Conservation (phyloP, 2,888 invertebrate species). For the Eristalinus aeneus region DNA sequence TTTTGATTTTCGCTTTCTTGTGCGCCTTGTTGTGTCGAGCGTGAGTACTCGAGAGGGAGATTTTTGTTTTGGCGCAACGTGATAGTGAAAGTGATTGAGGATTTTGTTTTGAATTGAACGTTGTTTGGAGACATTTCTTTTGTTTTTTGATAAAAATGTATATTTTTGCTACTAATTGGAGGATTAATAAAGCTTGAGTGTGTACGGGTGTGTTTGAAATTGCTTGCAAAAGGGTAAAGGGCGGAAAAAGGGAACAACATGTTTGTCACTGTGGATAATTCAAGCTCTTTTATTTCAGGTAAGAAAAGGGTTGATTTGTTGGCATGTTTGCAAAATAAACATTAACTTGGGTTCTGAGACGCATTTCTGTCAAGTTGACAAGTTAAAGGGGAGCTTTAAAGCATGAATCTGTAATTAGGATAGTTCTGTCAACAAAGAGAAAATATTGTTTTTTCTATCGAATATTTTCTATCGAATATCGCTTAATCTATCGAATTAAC, state of each 20-base stretch:
- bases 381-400: no score
- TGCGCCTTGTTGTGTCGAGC: slow-evolving; percentile 32
- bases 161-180: slow-evolving; percentile 31
- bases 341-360: no score
- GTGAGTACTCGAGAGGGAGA: not conserved
- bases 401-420: no score
- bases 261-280: slow-evolving; percentile 80
- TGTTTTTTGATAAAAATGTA: slow-evolving; percentile 57
- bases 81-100: slow-evolving; percentile 61
- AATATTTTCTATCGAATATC: no score
- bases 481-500: no score
- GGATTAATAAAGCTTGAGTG: slow-evolving; percentile 18
- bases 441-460: no score
- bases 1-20: slow-evolving; percentile 29
- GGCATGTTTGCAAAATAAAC: not conserved
- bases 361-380: no score
- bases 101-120: not conserved
- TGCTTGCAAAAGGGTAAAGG: not conserved
- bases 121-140: slow-evolving; percentile 30
- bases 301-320: slow-evolving; percentile 41
- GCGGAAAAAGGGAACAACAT: slow-evolving; percentile 73
- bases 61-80: slow-evolving; percentile 40
- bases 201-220: slow-evolving; percentile 4
- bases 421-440: no score
- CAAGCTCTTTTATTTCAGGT: slow-evolving; percentile 80